Evolutionary conservation across 2,113 vertebrate genomes (phyloP), one percentile per base, ranked within the genome.

Genomic region (Nycticebus coucang): DNA sequence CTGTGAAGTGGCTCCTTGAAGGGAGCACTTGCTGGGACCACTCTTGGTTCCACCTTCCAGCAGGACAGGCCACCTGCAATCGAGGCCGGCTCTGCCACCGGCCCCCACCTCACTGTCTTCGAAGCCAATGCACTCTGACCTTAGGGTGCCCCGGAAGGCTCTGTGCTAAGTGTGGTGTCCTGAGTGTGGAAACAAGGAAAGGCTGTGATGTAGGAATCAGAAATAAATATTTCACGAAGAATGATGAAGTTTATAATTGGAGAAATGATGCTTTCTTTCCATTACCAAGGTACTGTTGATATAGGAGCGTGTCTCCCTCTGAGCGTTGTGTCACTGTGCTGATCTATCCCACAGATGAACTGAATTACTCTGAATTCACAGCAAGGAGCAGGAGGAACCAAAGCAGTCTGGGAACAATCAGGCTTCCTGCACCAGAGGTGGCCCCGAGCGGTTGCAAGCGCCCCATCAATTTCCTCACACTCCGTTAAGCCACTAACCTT

Each of bases 51-150:
- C 50, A 22, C 28, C 74, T 77, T 17, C 18, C 37, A 66, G 37
- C 1, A 57, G 71, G 30, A 21, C 7, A 2, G 45, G 45, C 45
- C 45, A 50, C 62, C 10, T 15, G 45, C 50, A 57, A 30, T 7
- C 8, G 4, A 13, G 9, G 11, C 7, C 2, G 12, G 7, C 4
- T 18, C 45, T 9, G 59, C 53, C 9, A 4, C 11, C 13, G 3
- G 19, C 9, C 50, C 26, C 37, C 15, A 4, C 14, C 13, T 37
- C 18, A 5, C 18, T 22, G 14, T 88, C 57, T 33, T 6, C 9
- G 4, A 15, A 10, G 2, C 24, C 41, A 1, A 19, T 8, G 30
- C 8, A 0, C 1, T 0, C 26, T 0, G 8, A 64, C 30, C 22
- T 50, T 22, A 4, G 3, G 6, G 1, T 2, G n/a, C 4, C 4